A percentile compares a stretch with the other conserved stretches of the same genome.
These are phyloP conservation scores for Carpatolechia fugitivella DNA, from an alignment of 2,888 invertebrate species.

Conservation along the genomic window DNA sequence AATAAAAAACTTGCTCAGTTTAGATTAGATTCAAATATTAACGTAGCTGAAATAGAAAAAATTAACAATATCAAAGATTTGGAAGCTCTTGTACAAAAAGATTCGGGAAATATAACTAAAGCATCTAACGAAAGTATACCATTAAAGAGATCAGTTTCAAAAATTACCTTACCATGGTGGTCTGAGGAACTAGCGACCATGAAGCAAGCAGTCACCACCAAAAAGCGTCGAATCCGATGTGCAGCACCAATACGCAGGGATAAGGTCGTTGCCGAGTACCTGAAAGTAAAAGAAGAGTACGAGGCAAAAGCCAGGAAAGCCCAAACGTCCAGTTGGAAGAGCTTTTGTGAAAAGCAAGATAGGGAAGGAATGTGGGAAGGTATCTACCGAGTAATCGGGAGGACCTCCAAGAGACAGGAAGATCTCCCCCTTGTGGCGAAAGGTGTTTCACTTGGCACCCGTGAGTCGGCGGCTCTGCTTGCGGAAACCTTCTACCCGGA, in stretches of 20 bases:
- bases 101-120: neutral
- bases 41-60: neutral
- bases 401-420: neutral
- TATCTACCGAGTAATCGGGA: neutral
- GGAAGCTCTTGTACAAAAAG: neutral
- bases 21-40: neutral
- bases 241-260: neutral
- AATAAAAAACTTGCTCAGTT: neutral
- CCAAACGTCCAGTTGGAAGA: neutral
- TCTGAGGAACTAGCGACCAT: neutral
- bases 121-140: neutral
- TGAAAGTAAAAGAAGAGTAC: neutral
- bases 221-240: neutral
- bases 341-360: too few relatives aligned
- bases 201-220: neutral
- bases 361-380: too few relatives aligned
- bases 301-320: neutral
- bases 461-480: neutral
- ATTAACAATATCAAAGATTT: neutral
- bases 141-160: neutral
- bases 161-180: slow-evolving; percentile 7
- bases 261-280: neutral
- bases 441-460: neutral
- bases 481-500: slow-evolving; percentile 2
- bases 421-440: neutral